Evolutionary conservation across 2,888 invertebrate genomes (phyloP).

Genomic region (Eilema caniola): DNA sequence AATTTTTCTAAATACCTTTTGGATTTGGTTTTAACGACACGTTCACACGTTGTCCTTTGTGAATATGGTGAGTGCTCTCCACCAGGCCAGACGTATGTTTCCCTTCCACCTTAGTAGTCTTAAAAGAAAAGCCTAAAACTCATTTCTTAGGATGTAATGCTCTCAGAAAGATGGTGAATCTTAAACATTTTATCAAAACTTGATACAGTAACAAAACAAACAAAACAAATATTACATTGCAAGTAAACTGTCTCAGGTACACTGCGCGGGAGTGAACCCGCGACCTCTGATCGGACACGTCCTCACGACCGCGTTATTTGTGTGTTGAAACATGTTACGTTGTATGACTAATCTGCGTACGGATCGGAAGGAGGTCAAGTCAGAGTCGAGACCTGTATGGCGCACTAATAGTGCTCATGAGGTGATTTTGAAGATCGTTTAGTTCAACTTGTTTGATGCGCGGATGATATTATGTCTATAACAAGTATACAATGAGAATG

Average conservation of each 20-base stretch:
- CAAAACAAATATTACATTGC: constrained; percentile 41
- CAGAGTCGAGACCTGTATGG: constrained; percentile 15
- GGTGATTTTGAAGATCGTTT: background rate
- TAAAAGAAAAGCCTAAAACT: no score
- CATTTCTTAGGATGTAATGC: background rate
- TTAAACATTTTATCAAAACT: background rate
- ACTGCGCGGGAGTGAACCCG: constrained; percentile 64
- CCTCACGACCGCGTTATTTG: constrained; percentile 72
- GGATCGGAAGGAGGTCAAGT: constrained; percentile 42
- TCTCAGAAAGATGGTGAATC: background rate
- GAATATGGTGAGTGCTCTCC: background rate
- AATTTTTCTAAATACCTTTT: background rate
- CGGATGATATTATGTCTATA: background rate
- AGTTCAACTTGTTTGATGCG: background rate
- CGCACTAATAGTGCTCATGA: constrained; percentile 3
- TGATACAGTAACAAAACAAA: background rate
- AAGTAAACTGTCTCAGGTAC: constrained; percentile 56
- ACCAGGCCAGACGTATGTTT: background rate
- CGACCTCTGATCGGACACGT: constrained; percentile 64
- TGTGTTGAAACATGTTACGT: constrained; percentile 58
- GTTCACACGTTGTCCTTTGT: background rate
- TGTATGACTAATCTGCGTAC: constrained; percentile 56
- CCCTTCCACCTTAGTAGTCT: background rate
- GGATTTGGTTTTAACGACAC: background rate
- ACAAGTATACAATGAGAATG: background rate